A percentile compares a stretch with the other conserved stretches of the same genome.
These are phyloP conservation scores for Phoxinus dragarum DNA, from an alignment of 2,797 vertebrate species.

Conservation along the genomic window DNA sequence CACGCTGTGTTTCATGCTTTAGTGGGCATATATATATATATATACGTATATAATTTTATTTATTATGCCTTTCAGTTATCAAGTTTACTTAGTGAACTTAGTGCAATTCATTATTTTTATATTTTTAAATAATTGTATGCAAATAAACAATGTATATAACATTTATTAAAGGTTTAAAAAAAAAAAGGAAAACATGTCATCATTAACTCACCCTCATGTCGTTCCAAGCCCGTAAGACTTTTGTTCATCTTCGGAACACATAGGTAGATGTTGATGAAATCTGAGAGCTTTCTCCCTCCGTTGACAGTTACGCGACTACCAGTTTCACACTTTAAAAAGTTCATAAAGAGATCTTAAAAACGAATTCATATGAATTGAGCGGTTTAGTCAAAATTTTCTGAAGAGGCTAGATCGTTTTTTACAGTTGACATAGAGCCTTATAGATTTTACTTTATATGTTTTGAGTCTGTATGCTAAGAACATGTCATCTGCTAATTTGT, in stretches of 20 bases:
- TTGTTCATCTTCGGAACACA: background rate
- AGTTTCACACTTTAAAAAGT: background rate
- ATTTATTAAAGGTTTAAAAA: background rate
- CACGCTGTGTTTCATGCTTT: background rate
- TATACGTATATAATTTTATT: too few relatives aligned
- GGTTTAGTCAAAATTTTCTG: background rate
- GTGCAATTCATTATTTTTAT: background rate
- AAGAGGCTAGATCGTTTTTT: background rate
- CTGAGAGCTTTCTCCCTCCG: background rate
- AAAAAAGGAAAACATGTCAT: background rate
- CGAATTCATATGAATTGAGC: background rate
- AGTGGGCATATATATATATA: background rate
- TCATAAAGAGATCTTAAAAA: background rate
- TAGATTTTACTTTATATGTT: background rate
- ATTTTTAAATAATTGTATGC: background rate
- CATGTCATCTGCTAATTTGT: slow-evolving; percentile 4
- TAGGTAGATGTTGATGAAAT: background rate
- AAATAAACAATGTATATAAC: background rate
- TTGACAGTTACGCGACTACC: background rate
- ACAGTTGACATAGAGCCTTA: too few relatives aligned
- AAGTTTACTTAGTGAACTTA: background rate
- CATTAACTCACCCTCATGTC: background rate
- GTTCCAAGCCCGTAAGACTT: background rate
- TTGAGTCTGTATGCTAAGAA: background rate
- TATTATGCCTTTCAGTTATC: background rate